Conservation (phyloP, 1,140 invertebrate species). For the Doryteuthis pealeii region DNA sequence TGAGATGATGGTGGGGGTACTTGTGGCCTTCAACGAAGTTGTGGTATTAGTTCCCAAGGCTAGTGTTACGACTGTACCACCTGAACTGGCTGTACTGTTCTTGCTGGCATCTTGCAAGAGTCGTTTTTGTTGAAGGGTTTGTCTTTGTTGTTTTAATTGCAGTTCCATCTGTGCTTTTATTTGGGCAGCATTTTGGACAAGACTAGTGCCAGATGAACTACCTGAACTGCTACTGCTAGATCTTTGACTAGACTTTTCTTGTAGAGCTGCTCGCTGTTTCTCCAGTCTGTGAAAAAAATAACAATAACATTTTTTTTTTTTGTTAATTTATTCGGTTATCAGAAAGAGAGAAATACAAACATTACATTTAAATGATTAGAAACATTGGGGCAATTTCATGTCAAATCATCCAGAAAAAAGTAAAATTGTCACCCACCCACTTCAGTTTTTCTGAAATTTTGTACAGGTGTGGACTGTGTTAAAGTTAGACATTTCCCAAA, state of each 20-base stretch:
- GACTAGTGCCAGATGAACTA: constrained; percentile 7
- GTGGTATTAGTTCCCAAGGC: constrained; percentile 25
- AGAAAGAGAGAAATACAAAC: too few species aligned
- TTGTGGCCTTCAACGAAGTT: constrained; percentile 23
- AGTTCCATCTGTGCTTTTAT: constrained; percentile 90
- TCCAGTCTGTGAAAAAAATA: constrained; percentile 43
- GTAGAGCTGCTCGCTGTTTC: constrained; percentile 49
- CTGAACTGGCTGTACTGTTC: constrained; percentile 25
- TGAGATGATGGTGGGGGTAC: constrained; percentile 31
- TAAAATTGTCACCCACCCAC: too few species aligned
- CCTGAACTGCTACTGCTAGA: neutral
- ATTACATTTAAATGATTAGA: too few species aligned
- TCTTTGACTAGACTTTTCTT: constrained; percentile 41
- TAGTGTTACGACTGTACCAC: neutral
- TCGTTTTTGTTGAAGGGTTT: constrained; percentile 83
- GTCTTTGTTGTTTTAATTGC: constrained; percentile 80
- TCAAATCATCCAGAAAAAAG: too few species aligned
- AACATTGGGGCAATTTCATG: too few species aligned
- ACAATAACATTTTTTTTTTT: neutral
- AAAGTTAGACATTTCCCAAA: too few species aligned
- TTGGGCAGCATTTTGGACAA: constrained; percentile 67
- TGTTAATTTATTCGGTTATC: too few species aligned
- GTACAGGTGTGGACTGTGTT: too few species aligned
- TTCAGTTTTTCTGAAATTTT: too few species aligned
- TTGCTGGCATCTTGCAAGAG: constrained; percentile 56